phyloP scores from a whole-genome alignment of 2,113 vertebrate genomes.

The Diadophis punctatus region DNA sequence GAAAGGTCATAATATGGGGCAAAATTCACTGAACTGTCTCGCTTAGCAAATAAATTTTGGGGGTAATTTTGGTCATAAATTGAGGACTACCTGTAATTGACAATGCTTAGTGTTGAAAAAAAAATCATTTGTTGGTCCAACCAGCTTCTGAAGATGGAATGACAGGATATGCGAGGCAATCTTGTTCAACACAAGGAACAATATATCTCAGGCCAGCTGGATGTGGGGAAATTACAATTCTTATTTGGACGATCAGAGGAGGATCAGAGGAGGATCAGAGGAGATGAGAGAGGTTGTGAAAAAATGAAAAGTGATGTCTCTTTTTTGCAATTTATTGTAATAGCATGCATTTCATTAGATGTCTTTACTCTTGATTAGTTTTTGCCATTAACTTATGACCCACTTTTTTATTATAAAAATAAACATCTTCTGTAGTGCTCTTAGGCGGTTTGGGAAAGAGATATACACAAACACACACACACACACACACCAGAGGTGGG shows the following conservation, averaged over 20 bases:
- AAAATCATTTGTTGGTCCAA: not conserved
- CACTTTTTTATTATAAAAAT: not conserved
- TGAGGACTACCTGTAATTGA: not conserved
- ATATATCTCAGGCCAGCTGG: not conserved
- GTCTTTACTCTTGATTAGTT: not conserved
- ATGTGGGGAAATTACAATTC: not conserved
- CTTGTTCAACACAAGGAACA: not conserved
- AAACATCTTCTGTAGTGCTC: not conserved
- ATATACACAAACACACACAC: not conserved
- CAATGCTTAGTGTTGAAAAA: not conserved
- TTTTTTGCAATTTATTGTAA: not conserved
- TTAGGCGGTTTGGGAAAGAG: not conserved
- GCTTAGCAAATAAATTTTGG: not conserved
- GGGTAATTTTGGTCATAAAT: not conserved
- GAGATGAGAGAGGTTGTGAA: not conserved
- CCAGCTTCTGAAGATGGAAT: not conserved
- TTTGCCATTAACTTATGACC: not conserved
- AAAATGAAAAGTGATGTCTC: not conserved
- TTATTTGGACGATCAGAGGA: not conserved
- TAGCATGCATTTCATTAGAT: not conserved
- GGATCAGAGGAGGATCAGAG: too few species aligned
- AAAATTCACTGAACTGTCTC: not conserved
- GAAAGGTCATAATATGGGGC: not conserved
- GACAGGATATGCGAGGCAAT: not conserved
- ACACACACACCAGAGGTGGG: too few species aligned